These are phyloP conservation scores for Paraescarpia echinospica DNA, from an alignment of 1,140 invertebrate species.

Conservation along the genomic window DNA sequence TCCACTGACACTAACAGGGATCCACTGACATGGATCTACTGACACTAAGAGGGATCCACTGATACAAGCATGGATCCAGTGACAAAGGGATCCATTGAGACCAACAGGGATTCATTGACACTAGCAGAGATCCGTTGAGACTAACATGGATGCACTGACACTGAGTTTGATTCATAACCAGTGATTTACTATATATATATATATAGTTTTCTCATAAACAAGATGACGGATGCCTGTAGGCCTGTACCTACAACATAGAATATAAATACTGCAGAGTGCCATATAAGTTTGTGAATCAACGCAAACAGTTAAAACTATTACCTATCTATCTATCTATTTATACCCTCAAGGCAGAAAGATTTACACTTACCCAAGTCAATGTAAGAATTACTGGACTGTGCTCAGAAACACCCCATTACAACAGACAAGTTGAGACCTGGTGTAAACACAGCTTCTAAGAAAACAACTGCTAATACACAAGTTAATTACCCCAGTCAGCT, in stretches of 20 bases:
- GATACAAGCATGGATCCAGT: not conserved
- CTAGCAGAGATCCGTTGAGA: not conserved
- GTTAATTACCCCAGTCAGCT: constrained; percentile 3
- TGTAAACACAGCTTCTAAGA: not conserved
- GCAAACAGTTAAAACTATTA: too few relatives aligned
- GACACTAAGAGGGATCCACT: not conserved
- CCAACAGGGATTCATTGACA: not conserved
- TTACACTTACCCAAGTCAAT: not conserved
- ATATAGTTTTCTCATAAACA: too few relatives aligned
- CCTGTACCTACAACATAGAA: not conserved
- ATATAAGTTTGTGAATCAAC: too few relatives aligned
- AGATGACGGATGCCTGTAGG: too few relatives aligned
- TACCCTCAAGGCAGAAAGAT: too few relatives aligned
- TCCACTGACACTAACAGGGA: not conserved
- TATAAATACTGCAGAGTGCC: not conserved
- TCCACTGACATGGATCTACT: not conserved
- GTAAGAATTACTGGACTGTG: not conserved
- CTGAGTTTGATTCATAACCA: not conserved
- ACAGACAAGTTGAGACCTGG: not conserved
- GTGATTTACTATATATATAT: too few relatives aligned
- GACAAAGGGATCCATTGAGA: not conserved
- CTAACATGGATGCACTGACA: not conserved
- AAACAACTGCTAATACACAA: not conserved
- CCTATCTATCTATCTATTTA: too few relatives aligned
- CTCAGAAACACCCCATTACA: not conserved